Percentiles rank a stretch among this genome's conserved stretches.
Evolutionary conservation across 2,797 vertebrate genomes (phyloP).

Genomic region (Ctenochaetus hawaiiensis): DNA sequence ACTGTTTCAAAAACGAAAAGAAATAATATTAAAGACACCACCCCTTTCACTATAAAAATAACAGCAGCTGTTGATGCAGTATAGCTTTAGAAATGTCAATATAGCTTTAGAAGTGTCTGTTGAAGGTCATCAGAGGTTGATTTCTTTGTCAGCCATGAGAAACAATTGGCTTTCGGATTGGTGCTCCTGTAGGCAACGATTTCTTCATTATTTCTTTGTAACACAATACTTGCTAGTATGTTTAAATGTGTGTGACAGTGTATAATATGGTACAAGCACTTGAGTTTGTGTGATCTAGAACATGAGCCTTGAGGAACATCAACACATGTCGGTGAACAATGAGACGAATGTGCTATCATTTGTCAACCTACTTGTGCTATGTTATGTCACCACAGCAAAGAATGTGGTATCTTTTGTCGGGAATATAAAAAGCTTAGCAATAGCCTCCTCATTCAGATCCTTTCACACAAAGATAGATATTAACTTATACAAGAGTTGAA

Average conservation of each 20-base stretch:
- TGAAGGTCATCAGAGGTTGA: background rate
- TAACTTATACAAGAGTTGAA: background rate
- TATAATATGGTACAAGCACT: background rate
- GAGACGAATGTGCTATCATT: background rate
- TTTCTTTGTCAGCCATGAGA: background rate
- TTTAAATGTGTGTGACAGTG: background rate
- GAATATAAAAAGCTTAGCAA: constrained; percentile 21
- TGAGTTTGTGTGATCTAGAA: constrained; percentile 7
- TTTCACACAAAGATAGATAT: constrained; percentile 8
- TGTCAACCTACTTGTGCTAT: background rate
- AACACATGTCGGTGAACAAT: constrained; percentile 15
- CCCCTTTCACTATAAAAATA: background rate
- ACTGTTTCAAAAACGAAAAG: too few species aligned
- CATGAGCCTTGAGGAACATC: constrained; percentile 14
- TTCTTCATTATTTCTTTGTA: background rate
- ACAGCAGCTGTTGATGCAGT: background rate
- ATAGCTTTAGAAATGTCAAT: background rate
- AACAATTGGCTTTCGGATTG: background rate
- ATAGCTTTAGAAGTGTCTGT: background rate
- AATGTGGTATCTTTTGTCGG: constrained; percentile 5
- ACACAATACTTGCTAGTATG: background rate
- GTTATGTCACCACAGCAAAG: background rate
- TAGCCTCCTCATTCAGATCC: background rate
- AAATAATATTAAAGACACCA: background rate
- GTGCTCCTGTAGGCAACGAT: background rate